These are phyloP conservation scores for Armadillidium nasatum DNA, from an alignment of 1,140 invertebrate genomes.

Conservation along the genomic window DNA sequence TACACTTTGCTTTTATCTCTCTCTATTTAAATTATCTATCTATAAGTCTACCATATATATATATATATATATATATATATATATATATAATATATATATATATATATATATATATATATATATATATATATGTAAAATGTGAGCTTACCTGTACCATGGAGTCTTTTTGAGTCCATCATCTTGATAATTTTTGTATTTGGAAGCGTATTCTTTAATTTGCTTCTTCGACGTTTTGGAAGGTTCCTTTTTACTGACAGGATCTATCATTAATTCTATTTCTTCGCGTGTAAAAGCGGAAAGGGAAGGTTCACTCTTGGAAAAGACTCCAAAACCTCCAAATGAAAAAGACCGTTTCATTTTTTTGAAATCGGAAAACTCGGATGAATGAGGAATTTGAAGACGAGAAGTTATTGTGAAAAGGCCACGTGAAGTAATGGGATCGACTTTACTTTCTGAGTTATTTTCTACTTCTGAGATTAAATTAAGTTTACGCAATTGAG, in stretches of 20 bases:
- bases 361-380: not conserved
- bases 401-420: not conserved
- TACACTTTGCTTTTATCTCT: too few relatives aligned
- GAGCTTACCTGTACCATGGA: conserved; percentile 32
- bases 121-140: too few relatives aligned
- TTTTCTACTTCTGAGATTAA: not conserved
- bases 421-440: not conserved
- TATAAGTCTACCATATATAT: too few relatives aligned
- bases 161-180: conserved; percentile 16
- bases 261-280: conserved; percentile 31
- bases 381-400: not conserved
- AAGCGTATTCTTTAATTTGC: conserved; percentile 37
- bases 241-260: conserved; percentile 28
- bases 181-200: conserved; percentile 31
- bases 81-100: too few relatives aligned
- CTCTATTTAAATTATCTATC: too few relatives aligned
- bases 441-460: not conserved
- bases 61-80: too few relatives aligned
- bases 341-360: conserved; percentile 27
- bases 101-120: too few relatives aligned
- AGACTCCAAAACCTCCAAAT: conserved; percentile 12
- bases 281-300: conserved; percentile 20
- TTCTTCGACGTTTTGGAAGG: conserved; percentile 32
- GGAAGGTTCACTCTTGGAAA: too few relatives aligned
- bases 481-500: too few relatives aligned